Percentiles rank a stretch among this genome's conserved stretches.
Conservation (phyloP, 1,140 invertebrate species). For the Globodera ellingtonae region DNA sequence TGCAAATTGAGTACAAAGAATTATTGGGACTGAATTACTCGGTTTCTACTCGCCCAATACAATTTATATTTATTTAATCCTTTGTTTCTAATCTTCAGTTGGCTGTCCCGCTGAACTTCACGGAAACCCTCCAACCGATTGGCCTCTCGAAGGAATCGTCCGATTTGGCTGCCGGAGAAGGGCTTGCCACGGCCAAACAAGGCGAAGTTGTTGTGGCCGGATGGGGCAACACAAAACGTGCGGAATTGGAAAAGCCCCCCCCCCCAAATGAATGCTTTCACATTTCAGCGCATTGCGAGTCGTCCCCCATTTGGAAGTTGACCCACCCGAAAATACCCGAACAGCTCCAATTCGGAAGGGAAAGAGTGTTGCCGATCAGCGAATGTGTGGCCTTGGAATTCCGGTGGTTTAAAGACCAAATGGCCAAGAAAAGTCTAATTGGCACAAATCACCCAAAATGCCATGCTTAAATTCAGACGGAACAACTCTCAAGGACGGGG, state of each 20-base stretch:
- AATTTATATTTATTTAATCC: too few relatives aligned
- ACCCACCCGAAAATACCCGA: conserved; percentile 28
- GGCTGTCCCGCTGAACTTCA: conserved; percentile 18
- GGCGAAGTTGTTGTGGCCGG: conserved; percentile 22
- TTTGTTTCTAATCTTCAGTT: neutral
- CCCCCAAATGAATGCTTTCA: neutral
- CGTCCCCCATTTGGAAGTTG: conserved; percentile 24
- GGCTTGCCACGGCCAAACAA: neutral
- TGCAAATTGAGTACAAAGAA: neutral
- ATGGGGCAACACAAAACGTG: conserved; percentile 30
- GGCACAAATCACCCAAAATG: neutral
- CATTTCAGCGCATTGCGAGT: conserved; percentile 23
- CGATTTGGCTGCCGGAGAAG: neutral
- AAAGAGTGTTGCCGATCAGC: neutral
- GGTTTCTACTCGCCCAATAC: neutral
- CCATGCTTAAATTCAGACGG: conserved; percentile 2
- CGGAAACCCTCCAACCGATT: conserved; percentile 23
- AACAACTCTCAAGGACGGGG: conserved; percentile 8
- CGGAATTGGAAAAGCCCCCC: neutral
- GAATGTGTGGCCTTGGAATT: conserved; percentile 19
- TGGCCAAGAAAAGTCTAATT: conserved; percentile 17
- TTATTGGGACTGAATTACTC: neutral
- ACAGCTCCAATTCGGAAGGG: conserved; percentile 24
- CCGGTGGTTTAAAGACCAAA: conserved; percentile 18
- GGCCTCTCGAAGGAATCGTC: conserved; percentile 15